phyloP scores from a whole-genome alignment of 2,797 vertebrate genomes.

The Lateolabrax maculatus region DNA sequence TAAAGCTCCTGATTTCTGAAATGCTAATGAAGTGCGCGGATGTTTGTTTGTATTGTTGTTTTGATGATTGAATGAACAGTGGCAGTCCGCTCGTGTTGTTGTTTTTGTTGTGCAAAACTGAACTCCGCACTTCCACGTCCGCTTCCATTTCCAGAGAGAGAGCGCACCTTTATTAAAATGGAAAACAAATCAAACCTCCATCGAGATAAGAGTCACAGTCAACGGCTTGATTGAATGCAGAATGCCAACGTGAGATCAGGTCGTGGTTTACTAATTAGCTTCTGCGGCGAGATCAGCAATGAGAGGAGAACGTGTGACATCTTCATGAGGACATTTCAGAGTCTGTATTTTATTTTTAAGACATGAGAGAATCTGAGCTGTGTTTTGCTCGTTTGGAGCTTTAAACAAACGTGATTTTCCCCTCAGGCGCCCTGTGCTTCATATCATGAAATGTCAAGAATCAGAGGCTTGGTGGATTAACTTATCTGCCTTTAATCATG shows the following conservation, averaged over 20 bases:
- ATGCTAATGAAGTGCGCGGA: slow-evolving; percentile 79
- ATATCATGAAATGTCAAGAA: slow-evolving; percentile 73
- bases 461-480: slow-evolving; percentile 71
- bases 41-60: slow-evolving; percentile 83
- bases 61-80: slow-evolving; percentile 65
- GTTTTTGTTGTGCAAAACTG: slow-evolving; percentile 59
- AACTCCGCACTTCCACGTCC: slow-evolving; percentile 46
- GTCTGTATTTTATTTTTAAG: slow-evolving; percentile 24
- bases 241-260: slow-evolving; percentile 53
- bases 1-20: slow-evolving; percentile 68
- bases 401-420: slow-evolving; percentile 61
- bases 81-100: slow-evolving; percentile 46
- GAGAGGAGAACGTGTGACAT: slow-evolving; percentile 58
- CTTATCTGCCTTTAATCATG: slow-evolving; percentile 75
- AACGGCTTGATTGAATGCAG: slow-evolving; percentile 42
- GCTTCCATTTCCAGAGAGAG: slow-evolving; percentile 47
- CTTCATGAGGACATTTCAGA: slow-evolving; percentile 66
- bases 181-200: slow-evolving; percentile 61
- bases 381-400: slow-evolving; percentile 39
- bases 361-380: slow-evolving; percentile 50
- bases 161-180: slow-evolving; percentile 60
- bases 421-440: slow-evolving; percentile 55
- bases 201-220: slow-evolving; percentile 40
- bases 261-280: slow-evolving; percentile 65
- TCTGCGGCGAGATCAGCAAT: slow-evolving; percentile 51